Evolutionary conservation across 2,888 invertebrate species (phyloP), one percentile per base, ranked within the genome.

Genomic region (Pristionchus japonicus): DNA sequence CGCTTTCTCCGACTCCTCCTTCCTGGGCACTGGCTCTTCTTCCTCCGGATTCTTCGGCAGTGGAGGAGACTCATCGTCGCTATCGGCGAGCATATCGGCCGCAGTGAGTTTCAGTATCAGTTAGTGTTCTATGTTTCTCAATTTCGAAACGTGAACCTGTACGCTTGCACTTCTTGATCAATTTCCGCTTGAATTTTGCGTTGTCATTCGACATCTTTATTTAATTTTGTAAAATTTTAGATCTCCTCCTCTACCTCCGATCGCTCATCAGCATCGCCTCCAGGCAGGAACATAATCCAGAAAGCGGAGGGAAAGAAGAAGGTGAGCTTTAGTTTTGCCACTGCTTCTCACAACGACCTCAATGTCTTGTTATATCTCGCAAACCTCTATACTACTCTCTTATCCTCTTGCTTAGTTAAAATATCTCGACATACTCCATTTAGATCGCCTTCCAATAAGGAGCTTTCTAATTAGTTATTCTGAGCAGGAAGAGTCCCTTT

Each of bases 181-280:
- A 7, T 20, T 49, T 49, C 1, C 13, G 49, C 49, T 49, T 49
- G 49, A 13, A 49, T 49, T 49, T n/a, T n/a, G n/a, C 49, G 20
- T 49, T 49, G 49, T 49, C 13, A 47, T 47, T 47, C 13, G 47
- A n/a, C n/a, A n/a, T n/a, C n/a, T n/a, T n/a, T n/a, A n/a, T n/a
- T n/a, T n/a, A n/a, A n/a, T n/a, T n/a, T n/a, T n/a, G n/a, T n/a
- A n/a, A n/a, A n/a, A n/a, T n/a, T 86, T 67, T 34, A 86, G 86
- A 61, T 86, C 11, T 49, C 49, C 27, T 86, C 86, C 13, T 86
- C 86, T 0, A 86, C 86, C 1, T 86, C 86, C 37, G 86, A 86
- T n/a, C 70, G 86, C 37, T 86, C 86, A 27, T 86, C 86, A 23
- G 74, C 61, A 27, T 86, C 86, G 27, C 86, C 86, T 27, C 49